Percentiles rank a stretch among this genome's conserved stretches.
Evolutionary conservation across 2,888 invertebrate species (phyloP).

Genomic region (Aleiodes alternator): DNA sequence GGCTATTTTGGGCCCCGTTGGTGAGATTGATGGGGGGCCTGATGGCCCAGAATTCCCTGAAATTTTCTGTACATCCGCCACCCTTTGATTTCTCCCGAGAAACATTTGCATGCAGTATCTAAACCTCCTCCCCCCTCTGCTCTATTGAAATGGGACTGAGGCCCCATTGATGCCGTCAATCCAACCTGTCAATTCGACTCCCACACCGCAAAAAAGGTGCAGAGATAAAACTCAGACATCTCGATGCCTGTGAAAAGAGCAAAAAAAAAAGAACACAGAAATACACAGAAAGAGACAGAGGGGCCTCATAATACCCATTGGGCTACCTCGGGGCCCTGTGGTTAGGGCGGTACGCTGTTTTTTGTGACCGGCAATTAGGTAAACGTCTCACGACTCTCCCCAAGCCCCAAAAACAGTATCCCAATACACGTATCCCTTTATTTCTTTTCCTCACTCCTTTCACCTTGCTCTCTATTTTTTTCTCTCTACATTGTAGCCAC

Average conservation of each 20-base stretch:
- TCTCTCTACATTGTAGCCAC: slow-evolving; percentile 71
- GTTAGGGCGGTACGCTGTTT: slow-evolving; percentile 75
- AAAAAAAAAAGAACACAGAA: slow-evolving; percentile 31
- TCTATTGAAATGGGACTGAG: too few relatives aligned
- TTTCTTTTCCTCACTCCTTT: slow-evolving; percentile 53
- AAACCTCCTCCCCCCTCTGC: background rate
- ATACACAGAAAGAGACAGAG: slow-evolving; percentile 42
- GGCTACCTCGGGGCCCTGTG: slow-evolving; percentile 70
- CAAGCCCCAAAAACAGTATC: slow-evolving; percentile 12
- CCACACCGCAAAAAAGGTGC: slow-evolving; percentile 20
- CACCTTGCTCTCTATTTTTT: slow-evolving; percentile 48
- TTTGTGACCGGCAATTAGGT: slow-evolving; percentile 75
- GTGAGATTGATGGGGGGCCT: background rate
- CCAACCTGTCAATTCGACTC: slow-evolving; percentile 20
- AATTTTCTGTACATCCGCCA: too few relatives aligned
- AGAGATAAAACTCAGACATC: slow-evolving; percentile 48
- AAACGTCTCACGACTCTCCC: slow-evolving; percentile 67
- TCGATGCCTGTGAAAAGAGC: slow-evolving; percentile 36
- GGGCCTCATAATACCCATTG: slow-evolving; percentile 65
- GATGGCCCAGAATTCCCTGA: too few relatives aligned
- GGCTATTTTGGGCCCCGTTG: slow-evolving; percentile 16
- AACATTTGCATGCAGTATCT: too few relatives aligned
- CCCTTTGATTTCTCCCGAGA: too few relatives aligned
- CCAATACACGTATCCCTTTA: slow-evolving; percentile 11
- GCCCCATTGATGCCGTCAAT: slow-evolving; percentile 18